Evolutionary conservation across 2,888 invertebrate genomes (phyloP).

Genomic region (Drosophila picticornis): DNA sequence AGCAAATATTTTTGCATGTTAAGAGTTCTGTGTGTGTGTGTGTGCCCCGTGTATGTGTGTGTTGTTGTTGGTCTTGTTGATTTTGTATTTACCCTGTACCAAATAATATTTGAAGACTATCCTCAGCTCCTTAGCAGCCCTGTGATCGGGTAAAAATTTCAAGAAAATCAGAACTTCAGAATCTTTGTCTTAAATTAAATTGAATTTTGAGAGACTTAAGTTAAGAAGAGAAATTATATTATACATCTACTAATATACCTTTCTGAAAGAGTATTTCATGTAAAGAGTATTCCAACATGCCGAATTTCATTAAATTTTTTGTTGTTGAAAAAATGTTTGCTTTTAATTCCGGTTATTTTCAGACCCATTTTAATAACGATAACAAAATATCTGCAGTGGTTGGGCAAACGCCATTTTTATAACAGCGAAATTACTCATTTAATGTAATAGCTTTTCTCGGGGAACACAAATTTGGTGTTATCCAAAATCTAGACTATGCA

Average conservation of each 20-base stretch:
- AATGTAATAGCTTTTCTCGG: conserved; percentile 5
- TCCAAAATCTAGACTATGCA: neutral
- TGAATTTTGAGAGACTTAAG: no score
- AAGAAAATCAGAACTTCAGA: neutral
- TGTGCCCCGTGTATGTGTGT: conserved; percentile 23
- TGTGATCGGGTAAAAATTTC: neutral
- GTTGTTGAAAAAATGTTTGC: conserved; percentile 65
- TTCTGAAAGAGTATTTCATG: neutral
- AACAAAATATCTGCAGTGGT: conserved; percentile 40
- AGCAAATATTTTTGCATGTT: conserved; percentile 74
- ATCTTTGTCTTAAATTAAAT: neutral
- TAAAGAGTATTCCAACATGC: neutral
- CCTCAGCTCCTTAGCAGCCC: neutral
- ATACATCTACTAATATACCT: neutral
- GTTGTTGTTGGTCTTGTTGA: conserved; percentile 2
- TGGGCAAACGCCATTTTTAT: conserved; percentile 18
- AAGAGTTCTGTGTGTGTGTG: conserved; percentile 50
- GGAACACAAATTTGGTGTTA: neutral
- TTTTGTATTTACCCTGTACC: conserved; percentile 15
- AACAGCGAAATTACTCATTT: conserved; percentile 27
- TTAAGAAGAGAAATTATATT: neutral
- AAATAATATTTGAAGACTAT: neutral
- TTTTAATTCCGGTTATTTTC: conserved; percentile 73
- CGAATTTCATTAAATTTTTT: conserved; percentile 18
- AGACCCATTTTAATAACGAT: conserved; percentile 58